phyloP scores from a whole-genome alignment of 2,113 vertebrate genomes.

The Gymnorhina tibicen region DNA sequence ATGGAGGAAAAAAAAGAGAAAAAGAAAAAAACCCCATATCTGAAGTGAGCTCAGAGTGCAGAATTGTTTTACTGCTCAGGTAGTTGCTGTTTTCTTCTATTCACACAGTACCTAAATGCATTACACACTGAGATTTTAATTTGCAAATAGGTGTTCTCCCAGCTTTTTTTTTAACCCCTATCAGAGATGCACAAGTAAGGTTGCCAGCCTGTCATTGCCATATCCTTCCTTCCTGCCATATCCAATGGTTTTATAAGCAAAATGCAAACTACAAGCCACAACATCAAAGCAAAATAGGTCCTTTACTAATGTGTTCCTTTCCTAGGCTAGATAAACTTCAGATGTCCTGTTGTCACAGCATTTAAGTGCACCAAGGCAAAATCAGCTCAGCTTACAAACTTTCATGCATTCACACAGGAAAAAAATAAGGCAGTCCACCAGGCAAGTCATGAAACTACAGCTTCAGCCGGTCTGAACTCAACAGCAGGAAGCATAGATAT shows the following conservation, averaged over 20 bases:
- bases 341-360: not conserved
- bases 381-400: not conserved
- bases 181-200: not conserved
- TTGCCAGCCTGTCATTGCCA: not conserved
- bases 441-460: not conserved
- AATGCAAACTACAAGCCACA: not conserved
- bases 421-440: not conserved
- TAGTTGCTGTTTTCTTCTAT: not conserved
- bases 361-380: not conserved
- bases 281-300: not conserved
- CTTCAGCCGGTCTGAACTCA: not conserved
- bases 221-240: not conserved
- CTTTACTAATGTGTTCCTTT: not conserved
- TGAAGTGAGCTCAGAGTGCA: not conserved
- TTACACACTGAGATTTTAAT: not conserved
- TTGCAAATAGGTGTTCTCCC: not conserved
- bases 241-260: not conserved
- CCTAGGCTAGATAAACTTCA: not conserved
- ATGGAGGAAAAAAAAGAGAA: accelerated
- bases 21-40: not conserved
- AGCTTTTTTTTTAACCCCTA: not conserved
- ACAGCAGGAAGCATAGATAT: not conserved
- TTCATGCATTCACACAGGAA: not conserved
- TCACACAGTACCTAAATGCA: not conserved
- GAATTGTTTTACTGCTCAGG: not conserved